Base-by-base conservation (phyloP, 2,888 invertebrate species). In the Venusia cambrica region DNA sequence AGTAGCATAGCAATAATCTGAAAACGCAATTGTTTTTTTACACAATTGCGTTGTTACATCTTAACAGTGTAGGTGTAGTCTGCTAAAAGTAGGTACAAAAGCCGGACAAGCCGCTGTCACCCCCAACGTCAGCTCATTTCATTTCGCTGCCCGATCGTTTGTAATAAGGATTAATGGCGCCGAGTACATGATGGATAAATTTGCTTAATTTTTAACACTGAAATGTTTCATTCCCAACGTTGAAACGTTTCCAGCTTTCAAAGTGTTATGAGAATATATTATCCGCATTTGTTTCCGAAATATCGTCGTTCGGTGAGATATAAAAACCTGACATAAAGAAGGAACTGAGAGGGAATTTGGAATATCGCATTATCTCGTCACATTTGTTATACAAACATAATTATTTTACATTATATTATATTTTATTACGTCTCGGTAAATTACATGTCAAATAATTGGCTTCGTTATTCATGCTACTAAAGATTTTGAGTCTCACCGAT, bases 121-220 rank as follows among this genome's bases (percentile, higher is more conserved):
- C 46, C 39, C 55, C 59, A 51, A 46, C 48, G 45, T 54, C 46
- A 43, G 45, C 39, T 46, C 54, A 48, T 56, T 68, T 67, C 68
- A 65, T 67, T 67, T 46, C 49, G 55, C 50, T 37, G 40, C 41
- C 34, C 46, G 49, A 56, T 57, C 58, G 52, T 59, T 60, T 54
- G 54, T 71, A 64, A 65, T 63, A 59, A 53, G 52, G 48, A 66
- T 69, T 72, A 70, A 69, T 60, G 35, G 48, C 35, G 27, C 45
- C 35, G 34, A 45, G 48, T 40, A 50, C 38, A 51, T 55, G 51
- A 60, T 52, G 54, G 56, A 53, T 54, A 52, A 50, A 63, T 54
- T 58, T 48, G 50, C 48, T 54, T 52, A 43, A 53, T 45, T 48
- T 47, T 50, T 45, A 35, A 44, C 43, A 38, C 32, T 32, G 40